Conservation (phyloP, 2,888 invertebrate species). For the Bombylius discolor region DNA sequence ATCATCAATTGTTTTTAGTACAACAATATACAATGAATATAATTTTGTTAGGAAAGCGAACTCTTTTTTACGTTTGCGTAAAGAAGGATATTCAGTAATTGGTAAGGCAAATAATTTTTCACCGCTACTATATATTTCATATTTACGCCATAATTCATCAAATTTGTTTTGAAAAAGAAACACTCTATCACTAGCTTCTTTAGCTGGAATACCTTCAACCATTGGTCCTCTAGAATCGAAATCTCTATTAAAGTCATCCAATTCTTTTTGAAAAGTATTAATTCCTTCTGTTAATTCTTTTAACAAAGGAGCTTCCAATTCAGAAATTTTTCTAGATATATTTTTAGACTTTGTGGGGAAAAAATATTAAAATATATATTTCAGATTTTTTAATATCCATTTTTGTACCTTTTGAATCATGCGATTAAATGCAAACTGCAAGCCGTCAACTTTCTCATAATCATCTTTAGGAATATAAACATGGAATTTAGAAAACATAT, state of each 20-base stretch:
- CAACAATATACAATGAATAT: conserved; percentile 62
- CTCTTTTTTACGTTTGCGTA: conserved; percentile 69
- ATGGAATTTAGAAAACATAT: conserved; percentile 50
- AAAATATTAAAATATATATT: conserved; percentile 2
- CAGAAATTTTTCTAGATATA: conserved; percentile 38
- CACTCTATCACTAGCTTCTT: conserved; percentile 73
- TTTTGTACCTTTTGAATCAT: conserved; percentile 55
- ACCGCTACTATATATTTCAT: conserved; percentile 70
- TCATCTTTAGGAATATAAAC: conserved; percentile 64
- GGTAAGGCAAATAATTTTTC: conserved; percentile 75
- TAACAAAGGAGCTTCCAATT: conserved; percentile 57
- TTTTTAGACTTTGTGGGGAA: conserved; percentile 22
- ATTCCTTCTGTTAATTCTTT: conserved; percentile 60
- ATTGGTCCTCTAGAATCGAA: conserved; percentile 72
- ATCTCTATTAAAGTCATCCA: conserved; percentile 55
- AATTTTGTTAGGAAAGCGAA: conserved; percentile 72
- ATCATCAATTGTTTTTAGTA: conserved; percentile 73
- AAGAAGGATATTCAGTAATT: conserved; percentile 67
- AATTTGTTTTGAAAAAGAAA: conserved; percentile 65
- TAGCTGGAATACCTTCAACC: conserved; percentile 67
- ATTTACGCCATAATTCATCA: conserved; percentile 70
- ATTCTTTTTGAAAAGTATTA: conserved; percentile 48
- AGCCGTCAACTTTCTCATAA: conserved; percentile 61
- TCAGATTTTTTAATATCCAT: not conserved
- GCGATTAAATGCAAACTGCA: conserved; percentile 63